Base-by-base conservation (phyloP, 2,797 vertebrate species). In the Pangasius mekongensis region DNA sequence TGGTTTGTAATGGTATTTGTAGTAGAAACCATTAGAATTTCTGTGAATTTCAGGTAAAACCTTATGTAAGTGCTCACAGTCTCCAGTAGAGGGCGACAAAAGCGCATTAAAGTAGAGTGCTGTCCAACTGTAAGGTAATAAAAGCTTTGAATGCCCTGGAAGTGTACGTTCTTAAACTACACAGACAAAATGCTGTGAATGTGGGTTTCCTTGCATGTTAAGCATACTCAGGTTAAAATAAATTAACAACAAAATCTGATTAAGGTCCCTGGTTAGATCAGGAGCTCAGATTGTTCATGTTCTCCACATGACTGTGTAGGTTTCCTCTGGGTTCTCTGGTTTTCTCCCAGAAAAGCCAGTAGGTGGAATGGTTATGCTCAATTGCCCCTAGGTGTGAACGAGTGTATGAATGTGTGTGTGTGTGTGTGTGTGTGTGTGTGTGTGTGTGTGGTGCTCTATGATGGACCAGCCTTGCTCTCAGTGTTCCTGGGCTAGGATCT, bases 21-120 rank as follows among this genome's bases (percentile, higher is more conserved):
- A 47, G 43, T 47, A 47, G 43, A 47, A 47, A 47, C 43, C 43
- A 7, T 47, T 47, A 47, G 43, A 47, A 47, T 47, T 47, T 47
- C 7, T 47, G 43, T 47, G 43, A 47, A n/a, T n/a, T n/a, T n/a
- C 60, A 5, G 27, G 39, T 66, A 20, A 49, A 33, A 49, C 30
- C 39, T 30, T 52, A 52, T 80, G 52, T 73, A 49, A 52, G 5
- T 16, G 4, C 0, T 22, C 2, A 20, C 8, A 8, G 39, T 86
- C 20, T 82, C 87, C 91, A 89, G 27, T 52, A 91, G 91, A 89
- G 89, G 83, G 83, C 93, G 93, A 90, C 73, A 94, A 92, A 39
- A 49, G 92, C 5, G 73, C 58, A 56, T 36, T 54, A 16, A 73
- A 36, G 1, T 58, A 9, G 43, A 54, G 9, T 20, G 11, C 47